These are phyloP conservation scores for Agelaius tricolor DNA, from an alignment of 2,113 vertebrate species.

Conservation along the genomic window DNA sequence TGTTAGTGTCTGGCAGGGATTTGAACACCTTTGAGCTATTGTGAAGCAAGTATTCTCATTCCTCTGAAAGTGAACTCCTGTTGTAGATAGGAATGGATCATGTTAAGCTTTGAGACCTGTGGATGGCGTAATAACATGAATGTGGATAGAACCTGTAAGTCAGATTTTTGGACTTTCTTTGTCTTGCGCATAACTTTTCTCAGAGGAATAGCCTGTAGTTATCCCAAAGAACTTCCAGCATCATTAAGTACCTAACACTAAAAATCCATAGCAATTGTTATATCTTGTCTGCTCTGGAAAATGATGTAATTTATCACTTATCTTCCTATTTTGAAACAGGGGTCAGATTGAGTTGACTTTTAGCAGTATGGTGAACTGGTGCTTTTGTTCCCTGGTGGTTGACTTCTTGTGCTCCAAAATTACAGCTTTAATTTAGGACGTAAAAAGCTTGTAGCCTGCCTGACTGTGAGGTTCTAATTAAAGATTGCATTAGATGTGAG, in stretches of 20 bases:
- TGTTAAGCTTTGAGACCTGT: conserved; percentile 11
- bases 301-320: background rate
- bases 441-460: background rate
- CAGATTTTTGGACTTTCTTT: conserved; percentile 4
- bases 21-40: conserved; percentile 58
- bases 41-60: conserved; percentile 8
- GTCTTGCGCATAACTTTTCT: background rate
- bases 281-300: background rate
- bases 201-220: background rate
- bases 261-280: background rate
- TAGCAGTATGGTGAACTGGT: background rate
- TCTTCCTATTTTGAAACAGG: background rate
- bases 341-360: background rate
- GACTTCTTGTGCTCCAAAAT: conserved; percentile 3
- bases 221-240: background rate
- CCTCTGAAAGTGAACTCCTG: background rate
- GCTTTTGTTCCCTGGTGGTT: background rate
- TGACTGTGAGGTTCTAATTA: conserved; percentile 20
- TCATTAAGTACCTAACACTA: background rate
- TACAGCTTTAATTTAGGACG: background rate
- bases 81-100: background rate
- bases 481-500: conserved; percentile 16
- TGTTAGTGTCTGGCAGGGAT: conserved; percentile 45
- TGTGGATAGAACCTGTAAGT: background rate
- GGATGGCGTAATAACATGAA: background rate